Conservation (phyloP, 2,113 vertebrate species). For the Gymnogyps californianus region DNA sequence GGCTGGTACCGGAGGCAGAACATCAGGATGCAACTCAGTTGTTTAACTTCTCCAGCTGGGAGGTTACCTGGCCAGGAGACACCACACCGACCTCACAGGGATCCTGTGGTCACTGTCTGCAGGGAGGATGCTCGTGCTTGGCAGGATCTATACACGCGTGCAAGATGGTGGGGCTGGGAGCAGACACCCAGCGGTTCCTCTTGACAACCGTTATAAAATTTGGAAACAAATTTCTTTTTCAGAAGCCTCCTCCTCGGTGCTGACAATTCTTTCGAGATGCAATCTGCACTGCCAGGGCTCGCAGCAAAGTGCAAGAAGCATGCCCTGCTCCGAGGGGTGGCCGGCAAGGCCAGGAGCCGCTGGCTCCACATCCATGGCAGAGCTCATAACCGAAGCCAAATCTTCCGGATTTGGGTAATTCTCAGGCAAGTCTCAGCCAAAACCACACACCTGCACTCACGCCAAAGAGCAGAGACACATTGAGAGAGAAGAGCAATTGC, state of each 20-base stretch:
- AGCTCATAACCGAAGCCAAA: background rate
- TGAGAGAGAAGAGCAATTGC: background rate
- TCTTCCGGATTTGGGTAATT: background rate
- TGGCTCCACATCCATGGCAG: background rate
- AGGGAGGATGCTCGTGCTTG: accelerated
- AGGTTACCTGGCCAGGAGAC: background rate
- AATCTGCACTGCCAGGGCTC: background rate
- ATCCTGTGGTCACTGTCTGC: background rate
- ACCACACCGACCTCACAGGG: background rate
- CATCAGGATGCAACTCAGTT: background rate
- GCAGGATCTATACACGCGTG: accelerated
- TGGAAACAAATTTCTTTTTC: background rate
- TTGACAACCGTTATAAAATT: background rate
- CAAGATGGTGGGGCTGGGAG: background rate
- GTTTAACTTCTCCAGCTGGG: background rate
- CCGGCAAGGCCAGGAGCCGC: background rate
- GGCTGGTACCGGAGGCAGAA: background rate
- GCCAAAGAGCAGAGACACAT: background rate
- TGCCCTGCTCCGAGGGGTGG: accelerated
- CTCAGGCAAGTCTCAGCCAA: background rate
- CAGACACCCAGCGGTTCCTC: background rate
- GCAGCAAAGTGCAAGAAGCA: background rate
- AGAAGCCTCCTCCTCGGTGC: background rate
- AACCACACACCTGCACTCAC: background rate
- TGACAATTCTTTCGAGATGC: background rate